Percentiles rank a stretch among this genome's conserved stretches.
These are phyloP conservation scores for Drosophila saltans DNA, from an alignment of 1,140 invertebrate genomes.

Conservation along the genomic window DNA sequence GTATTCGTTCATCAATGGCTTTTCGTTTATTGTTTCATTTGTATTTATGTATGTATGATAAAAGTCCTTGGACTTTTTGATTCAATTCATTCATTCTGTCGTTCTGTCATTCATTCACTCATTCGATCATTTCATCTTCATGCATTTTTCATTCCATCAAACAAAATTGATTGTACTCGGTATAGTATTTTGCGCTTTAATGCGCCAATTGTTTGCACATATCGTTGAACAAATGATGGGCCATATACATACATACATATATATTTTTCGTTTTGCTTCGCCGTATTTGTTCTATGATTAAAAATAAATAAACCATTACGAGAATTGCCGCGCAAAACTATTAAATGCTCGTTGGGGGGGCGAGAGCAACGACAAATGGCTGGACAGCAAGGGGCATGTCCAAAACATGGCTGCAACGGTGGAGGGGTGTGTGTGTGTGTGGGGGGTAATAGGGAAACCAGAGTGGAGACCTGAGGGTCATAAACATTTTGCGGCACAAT, in stretches of 20 bases:
- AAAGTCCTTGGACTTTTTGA: not conserved
- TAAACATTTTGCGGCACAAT: slow-evolving; percentile 76
- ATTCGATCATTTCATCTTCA: slow-evolving; percentile 4
- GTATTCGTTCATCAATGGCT: no score
- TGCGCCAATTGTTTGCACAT: slow-evolving; percentile 77
- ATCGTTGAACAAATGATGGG: slow-evolving; percentile 75
- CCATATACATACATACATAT: not conserved
- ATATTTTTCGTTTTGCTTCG: slow-evolving; percentile 52
- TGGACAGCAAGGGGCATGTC: not conserved
- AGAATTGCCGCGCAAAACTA: slow-evolving; percentile 67
- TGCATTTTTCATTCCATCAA: slow-evolving; percentile 10
- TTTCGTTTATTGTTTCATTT: not conserved
- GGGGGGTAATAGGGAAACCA: not conserved
- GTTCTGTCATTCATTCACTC: slow-evolving; percentile 2
- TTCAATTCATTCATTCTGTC: slow-evolving; percentile 9
- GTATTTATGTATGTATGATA: not conserved
- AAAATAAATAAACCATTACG: slow-evolving; percentile 79
- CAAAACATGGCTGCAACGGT: not conserved
- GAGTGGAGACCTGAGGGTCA: slow-evolving; percentile 45
- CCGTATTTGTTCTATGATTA: slow-evolving; percentile 76
- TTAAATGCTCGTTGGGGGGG: slow-evolving; percentile 65
- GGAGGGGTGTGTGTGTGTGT: no score
- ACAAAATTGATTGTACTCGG: slow-evolving; percentile 1
- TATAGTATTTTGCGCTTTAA: slow-evolving; percentile 54
- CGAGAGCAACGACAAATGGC: no score